Conservation (phyloP, 2,888 invertebrate genomes). For the Trachelus iudaicus region DNA sequence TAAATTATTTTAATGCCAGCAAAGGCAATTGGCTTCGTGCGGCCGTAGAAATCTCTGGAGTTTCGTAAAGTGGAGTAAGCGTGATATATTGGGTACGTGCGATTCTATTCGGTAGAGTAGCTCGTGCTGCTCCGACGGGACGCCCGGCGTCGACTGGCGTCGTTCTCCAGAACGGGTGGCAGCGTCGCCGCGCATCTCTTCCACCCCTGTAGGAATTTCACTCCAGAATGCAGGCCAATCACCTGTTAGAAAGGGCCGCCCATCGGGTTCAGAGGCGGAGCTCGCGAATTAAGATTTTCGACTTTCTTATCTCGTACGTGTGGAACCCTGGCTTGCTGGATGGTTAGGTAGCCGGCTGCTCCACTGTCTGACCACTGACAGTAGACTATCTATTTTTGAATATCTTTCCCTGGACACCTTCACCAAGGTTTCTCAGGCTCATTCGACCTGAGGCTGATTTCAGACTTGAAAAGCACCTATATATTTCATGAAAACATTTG, state of each 20-base stretch:
- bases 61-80: not conserved
- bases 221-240: slow-evolving; percentile 52
- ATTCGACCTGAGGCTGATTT: not conserved
- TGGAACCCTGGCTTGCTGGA: not conserved
- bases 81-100: not conserved
- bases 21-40: slow-evolving; percentile 13
- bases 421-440: not conserved
- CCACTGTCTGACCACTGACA: slow-evolving; percentile 1
- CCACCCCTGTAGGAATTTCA: slow-evolving; percentile 31
- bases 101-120: not conserved
- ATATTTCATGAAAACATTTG: not conserved
- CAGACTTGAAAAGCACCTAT: not conserved
- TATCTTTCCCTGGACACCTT: not conserved
- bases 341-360: not conserved
- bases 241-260: slow-evolving; percentile 50
- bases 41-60: slow-evolving; percentile 18
- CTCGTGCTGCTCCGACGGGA: slow-evolving; percentile 42
- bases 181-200: slow-evolving; percentile 48
- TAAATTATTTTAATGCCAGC: not conserved
- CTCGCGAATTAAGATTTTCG: slow-evolving; percentile 64
- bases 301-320: slow-evolving; percentile 43
- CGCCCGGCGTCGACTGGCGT: slow-evolving; percentile 63
- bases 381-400: slow-evolving; percentile 9
- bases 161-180: slow-evolving; percentile 29
- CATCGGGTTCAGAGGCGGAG: slow-evolving; percentile 52